Evolutionary conservation across 2,888 invertebrate genomes (phyloP).

Genomic region (Criorhina ranunculi): DNA sequence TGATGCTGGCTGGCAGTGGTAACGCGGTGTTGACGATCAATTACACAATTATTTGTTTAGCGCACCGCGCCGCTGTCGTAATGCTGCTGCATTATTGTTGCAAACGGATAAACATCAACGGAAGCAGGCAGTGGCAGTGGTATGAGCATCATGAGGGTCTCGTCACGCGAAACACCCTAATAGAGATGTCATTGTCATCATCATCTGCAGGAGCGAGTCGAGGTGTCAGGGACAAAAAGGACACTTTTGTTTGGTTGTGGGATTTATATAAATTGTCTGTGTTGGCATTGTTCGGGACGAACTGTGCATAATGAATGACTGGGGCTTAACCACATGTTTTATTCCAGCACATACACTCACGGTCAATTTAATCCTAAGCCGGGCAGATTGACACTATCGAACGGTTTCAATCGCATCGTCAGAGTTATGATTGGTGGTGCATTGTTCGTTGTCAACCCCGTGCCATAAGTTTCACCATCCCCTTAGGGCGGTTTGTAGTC

Average conservation of each 20-base stretch:
- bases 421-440: conserved; percentile 62
- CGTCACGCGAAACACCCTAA: conserved; percentile 56
- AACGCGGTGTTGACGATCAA: conserved; percentile 76
- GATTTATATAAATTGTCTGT: conserved; percentile 77
- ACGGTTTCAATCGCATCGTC: conserved; percentile 57
- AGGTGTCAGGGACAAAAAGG: conserved; percentile 55
- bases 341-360: conserved; percentile 77
- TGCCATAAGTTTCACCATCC: conserved; percentile 50
- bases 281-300: conserved; percentile 67
- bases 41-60: conserved; percentile 77
- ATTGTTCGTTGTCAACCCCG: conserved; percentile 61
- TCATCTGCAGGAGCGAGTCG: conserved; percentile 47
- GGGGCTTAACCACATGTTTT: conserved; percentile 76
- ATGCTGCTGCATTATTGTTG: conserved; percentile 66
- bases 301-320: conserved; percentile 66
- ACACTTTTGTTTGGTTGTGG: conserved; percentile 72
- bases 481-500: conserved; percentile 31
- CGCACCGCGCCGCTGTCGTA: conserved; percentile 77
- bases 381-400: conserved; percentile 76
- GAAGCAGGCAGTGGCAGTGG: conserved; percentile 74
- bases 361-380: conserved; percentile 84
- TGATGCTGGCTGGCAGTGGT: conserved; percentile 61
- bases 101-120: conserved; percentile 77
- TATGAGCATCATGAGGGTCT: conserved; percentile 68
- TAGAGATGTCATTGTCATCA: conserved; percentile 70